These are phyloP conservation scores for Prunella himalayana DNA, from an alignment of 2,113 vertebrate species.

Conservation along the genomic window DNA sequence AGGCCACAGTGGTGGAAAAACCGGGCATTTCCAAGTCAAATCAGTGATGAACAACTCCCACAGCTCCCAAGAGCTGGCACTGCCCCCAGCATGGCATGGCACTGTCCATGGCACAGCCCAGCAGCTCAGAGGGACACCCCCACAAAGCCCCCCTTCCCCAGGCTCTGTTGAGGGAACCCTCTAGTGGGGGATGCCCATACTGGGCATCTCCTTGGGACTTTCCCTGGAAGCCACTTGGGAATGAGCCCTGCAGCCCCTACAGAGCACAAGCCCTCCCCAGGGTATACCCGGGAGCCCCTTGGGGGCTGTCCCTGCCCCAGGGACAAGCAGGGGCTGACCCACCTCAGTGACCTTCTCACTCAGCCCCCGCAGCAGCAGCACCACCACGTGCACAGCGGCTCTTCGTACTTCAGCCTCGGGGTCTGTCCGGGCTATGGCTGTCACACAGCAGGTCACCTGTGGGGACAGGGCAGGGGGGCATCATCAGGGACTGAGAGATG, in stretches of 20 bases:
- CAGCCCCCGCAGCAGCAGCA: constrained; percentile 86
- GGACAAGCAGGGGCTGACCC: background rate
- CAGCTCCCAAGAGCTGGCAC: background rate
- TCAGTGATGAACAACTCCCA: background rate
- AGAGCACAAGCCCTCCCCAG: fast-evolving
- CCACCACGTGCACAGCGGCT: constrained; percentile 87
- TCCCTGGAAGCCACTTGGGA: background rate
- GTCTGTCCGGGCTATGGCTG: constrained; percentile 83
- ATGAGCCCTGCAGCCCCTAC: fast-evolving
- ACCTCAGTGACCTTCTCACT: constrained; percentile 87
- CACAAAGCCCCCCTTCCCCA: background rate
- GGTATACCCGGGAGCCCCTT: background rate
- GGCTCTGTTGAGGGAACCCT: background rate
- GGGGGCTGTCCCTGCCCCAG: background rate
- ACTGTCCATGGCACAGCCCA: background rate
- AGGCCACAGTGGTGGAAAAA: background rate
- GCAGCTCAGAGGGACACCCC: background rate
- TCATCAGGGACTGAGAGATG: background rate
- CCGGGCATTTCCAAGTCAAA: background rate
- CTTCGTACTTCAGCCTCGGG: constrained; percentile 83
- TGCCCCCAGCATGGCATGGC: background rate
- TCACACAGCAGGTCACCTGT: constrained; percentile 75
- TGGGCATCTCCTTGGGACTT: background rate
- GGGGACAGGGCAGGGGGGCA: background rate
- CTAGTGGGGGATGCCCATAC: background rate